Evolutionary conservation across 2,888 invertebrate genomes (phyloP).

Genomic region (Ochropleura leucogaster): DNA sequence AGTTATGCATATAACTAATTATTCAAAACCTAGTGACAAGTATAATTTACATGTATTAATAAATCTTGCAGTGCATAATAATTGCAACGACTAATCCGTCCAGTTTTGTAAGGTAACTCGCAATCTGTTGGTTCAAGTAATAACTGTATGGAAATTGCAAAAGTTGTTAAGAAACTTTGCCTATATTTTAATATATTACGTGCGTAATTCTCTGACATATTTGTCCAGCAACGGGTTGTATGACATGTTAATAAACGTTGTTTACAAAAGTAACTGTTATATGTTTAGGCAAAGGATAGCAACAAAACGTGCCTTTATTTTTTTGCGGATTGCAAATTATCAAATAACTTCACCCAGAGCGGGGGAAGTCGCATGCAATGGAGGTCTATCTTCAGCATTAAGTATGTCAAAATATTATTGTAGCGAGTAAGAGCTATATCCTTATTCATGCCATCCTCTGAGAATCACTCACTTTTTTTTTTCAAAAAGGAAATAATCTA

Average conservation of each 20-base stretch:
- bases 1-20: slow-evolving; percentile 20
- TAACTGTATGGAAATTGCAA: slow-evolving; percentile 52
- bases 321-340: not conserved
- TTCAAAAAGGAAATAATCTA: no score
- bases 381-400: no score
- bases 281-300: not conserved
- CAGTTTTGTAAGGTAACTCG: slow-evolving; percentile 40
- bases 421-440: no score
- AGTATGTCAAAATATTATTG: no score
- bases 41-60: slow-evolving; percentile 55
- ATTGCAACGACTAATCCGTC: slow-evolving; percentile 23
- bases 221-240: not conserved
- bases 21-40: slow-evolving; percentile 51
- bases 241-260: slow-evolving; percentile 23
- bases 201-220: slow-evolving; percentile 32
- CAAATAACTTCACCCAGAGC: no score
- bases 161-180: slow-evolving; percentile 40
- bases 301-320: not conserved
- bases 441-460: no score
- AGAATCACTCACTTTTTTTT: no score
- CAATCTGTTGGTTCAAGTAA: slow-evolving; percentile 50
- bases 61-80: slow-evolving; percentile 45
- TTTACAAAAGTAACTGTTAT: not conserved
- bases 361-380: no score
- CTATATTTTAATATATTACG: slow-evolving; percentile 41